Evolutionary conservation across 2,888 invertebrate species (phyloP).

Genomic region (Polydesmus complanatus): DNA sequence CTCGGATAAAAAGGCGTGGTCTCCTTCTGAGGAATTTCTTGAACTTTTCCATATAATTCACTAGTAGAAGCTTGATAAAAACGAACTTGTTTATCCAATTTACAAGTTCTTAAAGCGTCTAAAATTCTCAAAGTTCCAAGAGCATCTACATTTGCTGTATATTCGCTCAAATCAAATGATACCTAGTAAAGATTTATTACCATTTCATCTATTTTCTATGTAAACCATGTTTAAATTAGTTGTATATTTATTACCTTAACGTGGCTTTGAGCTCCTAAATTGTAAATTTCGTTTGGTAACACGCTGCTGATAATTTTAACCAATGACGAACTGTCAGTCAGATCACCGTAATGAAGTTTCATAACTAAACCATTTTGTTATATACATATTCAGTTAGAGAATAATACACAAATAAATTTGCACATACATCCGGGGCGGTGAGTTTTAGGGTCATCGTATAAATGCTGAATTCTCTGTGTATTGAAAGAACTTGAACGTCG

Average conservation of each 20-base stretch:
- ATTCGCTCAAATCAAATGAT: conserved; percentile 96
- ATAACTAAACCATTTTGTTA: too few species aligned
- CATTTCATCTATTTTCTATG: background rate
- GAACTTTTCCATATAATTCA: conserved; percentile 84
- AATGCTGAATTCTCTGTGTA: conserved; percentile 86
- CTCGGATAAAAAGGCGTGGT: conserved; percentile 91
- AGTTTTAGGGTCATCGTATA: conserved; percentile 77
- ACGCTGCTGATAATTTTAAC: conserved; percentile 68
- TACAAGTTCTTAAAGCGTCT: conserved; percentile 82
- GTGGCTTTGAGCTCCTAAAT: conserved; percentile 96
- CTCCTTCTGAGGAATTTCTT: conserved; percentile 83
- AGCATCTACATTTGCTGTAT: conserved; percentile 95
- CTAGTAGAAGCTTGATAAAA: conserved; percentile 96
- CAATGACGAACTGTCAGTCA: conserved; percentile 93
- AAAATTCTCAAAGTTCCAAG: conserved; percentile 80
- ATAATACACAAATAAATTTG: background rate
- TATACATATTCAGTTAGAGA: too few species aligned
- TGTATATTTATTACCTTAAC: conserved; percentile 83
- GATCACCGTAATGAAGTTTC: conserved; percentile 94
- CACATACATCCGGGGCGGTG: conserved; percentile 43
- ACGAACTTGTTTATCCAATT: conserved; percentile 59
- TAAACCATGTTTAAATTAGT: background rate
- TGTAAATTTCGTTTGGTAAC: conserved; percentile 86
- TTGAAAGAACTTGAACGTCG: conserved; percentile 91
- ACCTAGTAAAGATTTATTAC: conserved; percentile 36